Percentiles rank a stretch among this genome's conserved stretches.
Evolutionary conservation across 1,140 invertebrate genomes (phyloP).

Genomic region (Mylabris phalerata): DNA sequence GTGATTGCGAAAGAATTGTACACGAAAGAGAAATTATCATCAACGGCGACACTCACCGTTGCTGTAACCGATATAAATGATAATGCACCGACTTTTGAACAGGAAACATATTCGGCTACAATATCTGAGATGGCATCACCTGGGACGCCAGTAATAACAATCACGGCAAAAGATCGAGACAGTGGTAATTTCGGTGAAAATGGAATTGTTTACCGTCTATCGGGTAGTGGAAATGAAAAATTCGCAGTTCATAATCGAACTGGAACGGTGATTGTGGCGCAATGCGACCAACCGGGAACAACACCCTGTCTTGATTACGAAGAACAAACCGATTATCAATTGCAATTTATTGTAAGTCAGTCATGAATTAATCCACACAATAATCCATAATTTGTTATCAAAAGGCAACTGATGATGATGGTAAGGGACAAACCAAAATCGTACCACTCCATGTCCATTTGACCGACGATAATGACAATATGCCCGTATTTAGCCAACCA

Average conservation of each 20-base stretch:
- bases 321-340: conserved; percentile 70
- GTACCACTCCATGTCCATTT: conserved; percentile 74
- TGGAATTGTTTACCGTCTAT: conserved; percentile 77
- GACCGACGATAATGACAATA: conserved; percentile 80
- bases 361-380: neutral
- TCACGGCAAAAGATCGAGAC: conserved; percentile 78
- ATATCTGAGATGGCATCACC: conserved; percentile 67
- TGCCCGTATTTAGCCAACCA: conserved; percentile 65
- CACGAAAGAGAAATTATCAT: conserved; percentile 66
- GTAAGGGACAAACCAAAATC: conserved; percentile 65
- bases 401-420: conserved; percentile 78
- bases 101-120: conserved; percentile 61
- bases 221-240: conserved; percentile 75
- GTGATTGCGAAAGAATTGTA: conserved; percentile 78
- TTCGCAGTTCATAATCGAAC: conserved; percentile 75
- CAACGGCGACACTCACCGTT: conserved; percentile 81
- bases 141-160: conserved; percentile 64
- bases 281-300: conserved; percentile 59
- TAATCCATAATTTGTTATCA: neutral
- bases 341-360: conserved; percentile 69
- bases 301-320: conserved; percentile 81
- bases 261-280: conserved; percentile 74
- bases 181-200: conserved; percentile 63
- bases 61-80: conserved; percentile 84
- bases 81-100: conserved; percentile 74